phyloP scores from a whole-genome alignment of 2,888 invertebrate species.

The Scrobipalpa costella region DNA sequence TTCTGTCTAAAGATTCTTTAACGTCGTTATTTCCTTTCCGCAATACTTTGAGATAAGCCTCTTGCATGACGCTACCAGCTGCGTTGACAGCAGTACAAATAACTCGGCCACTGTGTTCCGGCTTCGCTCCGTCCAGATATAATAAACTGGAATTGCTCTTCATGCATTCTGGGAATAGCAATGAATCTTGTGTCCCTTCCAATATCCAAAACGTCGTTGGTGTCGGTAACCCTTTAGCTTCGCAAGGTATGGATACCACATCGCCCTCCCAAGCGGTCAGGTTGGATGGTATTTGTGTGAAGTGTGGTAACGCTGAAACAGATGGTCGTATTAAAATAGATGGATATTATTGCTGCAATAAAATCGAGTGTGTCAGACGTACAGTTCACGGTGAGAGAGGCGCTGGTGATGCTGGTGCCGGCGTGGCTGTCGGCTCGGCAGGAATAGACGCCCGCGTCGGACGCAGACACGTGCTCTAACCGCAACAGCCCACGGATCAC shows the following conservation, averaged over 20 bases:
- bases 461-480: constrained; percentile 90
- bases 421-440: constrained; percentile 96
- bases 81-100: constrained; percentile 77
- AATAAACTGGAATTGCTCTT: constrained; percentile 75
- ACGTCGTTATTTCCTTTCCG: constrained; percentile 70
- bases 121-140: constrained; percentile 70
- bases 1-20: constrained; percentile 56
- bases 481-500: constrained; percentile 80
- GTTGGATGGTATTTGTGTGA: constrained; percentile 92
- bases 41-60: constrained; percentile 73
- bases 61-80: constrained; percentile 77
- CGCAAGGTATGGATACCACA: constrained; percentile 94
- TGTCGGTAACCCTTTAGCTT: constrained; percentile 94
- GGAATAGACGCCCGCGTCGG: constrained; percentile 94
- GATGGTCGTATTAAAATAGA: constrained; percentile 74
- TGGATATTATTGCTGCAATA: constrained; percentile 68
- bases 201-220: constrained; percentile 98
- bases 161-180: constrained; percentile 75
- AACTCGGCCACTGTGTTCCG: constrained; percentile 74
- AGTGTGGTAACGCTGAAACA: constrained; percentile 92
- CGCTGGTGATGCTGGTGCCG: constrained; percentile 92
- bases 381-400: constrained; percentile 95
- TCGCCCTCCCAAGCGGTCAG: constrained; percentile 93
- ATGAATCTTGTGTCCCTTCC: constrained; percentile 90
- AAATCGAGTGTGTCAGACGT: constrained; percentile 78